These are phyloP conservation scores for Periophthalmus magnuspinnatus DNA, from an alignment of 2,797 vertebrate species.

Conservation along the genomic window DNA sequence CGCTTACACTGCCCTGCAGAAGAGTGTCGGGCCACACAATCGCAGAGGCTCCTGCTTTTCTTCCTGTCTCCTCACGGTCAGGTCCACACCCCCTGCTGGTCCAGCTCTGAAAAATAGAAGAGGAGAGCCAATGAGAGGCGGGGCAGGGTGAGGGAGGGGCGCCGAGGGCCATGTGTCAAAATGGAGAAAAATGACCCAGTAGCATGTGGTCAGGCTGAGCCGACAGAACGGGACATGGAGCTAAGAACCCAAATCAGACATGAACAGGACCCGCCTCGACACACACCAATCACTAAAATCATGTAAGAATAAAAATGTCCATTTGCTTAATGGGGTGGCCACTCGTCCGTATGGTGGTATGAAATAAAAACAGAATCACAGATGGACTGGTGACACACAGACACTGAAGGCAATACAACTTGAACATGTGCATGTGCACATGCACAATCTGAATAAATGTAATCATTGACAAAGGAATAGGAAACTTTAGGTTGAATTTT, in stretches of 20 bases:
- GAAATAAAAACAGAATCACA: conserved; percentile 32
- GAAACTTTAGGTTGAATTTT: too few relatives aligned
- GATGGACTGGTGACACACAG: conserved; percentile 53
- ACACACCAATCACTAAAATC: conserved; percentile 24
- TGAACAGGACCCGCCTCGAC: conserved; percentile 14
- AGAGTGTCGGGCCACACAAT: conserved; percentile 36
- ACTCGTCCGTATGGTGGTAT: conserved; percentile 52
- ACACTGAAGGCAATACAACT: conserved; percentile 47
- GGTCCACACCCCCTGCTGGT: conserved; percentile 72
- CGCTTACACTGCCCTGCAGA: conserved; percentile 43
- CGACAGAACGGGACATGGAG: conserved; percentile 40
- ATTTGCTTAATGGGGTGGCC: conserved; percentile 55
- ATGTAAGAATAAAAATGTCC: conserved; percentile 9
- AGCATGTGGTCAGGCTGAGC: conserved; percentile 67
- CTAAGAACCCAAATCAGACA: conserved; percentile 43
- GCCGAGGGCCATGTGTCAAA: conserved; percentile 68
- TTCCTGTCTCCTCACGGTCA: conserved; percentile 35
- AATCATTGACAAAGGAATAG: too few relatives aligned
- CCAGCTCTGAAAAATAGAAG: conserved; percentile 64
- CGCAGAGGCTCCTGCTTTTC: conserved; percentile 25
- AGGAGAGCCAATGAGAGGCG: conserved; percentile 15
- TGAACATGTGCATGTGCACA: background rate
- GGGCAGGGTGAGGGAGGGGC: conserved; percentile 39
- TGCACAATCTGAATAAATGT: background rate
- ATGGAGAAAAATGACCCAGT: conserved; percentile 62